Conservation (phyloP, 2,113 vertebrate species). For the Myrmecophaga tridactyla region DNA sequence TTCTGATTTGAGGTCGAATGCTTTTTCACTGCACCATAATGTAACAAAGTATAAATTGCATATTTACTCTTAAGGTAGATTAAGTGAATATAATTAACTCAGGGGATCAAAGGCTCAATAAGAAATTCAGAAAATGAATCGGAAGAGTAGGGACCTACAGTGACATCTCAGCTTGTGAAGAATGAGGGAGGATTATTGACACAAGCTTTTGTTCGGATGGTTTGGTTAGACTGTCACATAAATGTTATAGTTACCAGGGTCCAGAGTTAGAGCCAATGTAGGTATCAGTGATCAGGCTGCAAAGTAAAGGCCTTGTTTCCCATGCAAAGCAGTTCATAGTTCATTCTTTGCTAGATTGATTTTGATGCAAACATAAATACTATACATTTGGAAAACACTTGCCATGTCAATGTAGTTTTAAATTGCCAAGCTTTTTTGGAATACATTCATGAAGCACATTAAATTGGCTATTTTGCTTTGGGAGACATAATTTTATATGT, state of each 20-base stretch:
- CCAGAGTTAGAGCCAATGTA: background rate
- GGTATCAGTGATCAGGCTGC: background rate
- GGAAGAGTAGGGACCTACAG: background rate
- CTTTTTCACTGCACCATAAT: background rate
- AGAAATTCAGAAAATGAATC: background rate
- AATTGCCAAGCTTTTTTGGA: background rate
- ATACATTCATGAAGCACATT: background rate
- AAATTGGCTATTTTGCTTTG: conserved; percentile 26
- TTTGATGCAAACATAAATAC: background rate
- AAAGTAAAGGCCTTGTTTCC: background rate
- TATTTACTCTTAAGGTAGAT: background rate
- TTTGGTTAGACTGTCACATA: background rate
- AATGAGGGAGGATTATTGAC: background rate
- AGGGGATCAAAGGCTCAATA: background rate
- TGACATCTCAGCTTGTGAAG: background rate
- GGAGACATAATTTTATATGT: conserved; percentile 47
- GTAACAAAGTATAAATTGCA: background rate
- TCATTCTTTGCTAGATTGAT: background rate
- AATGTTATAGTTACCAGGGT: background rate
- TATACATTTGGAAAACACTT: background rate
- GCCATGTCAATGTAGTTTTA: conserved; percentile 25
- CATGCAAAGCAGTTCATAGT: background rate
- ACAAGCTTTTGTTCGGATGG: background rate
- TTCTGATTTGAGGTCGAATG: background rate
- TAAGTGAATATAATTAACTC: background rate